Percentiles rank a stretch among this genome's conserved stretches.
phyloP scores from a whole-genome alignment of 2,113 vertebrate genomes.

The Chelonoidis abingdonii region DNA sequence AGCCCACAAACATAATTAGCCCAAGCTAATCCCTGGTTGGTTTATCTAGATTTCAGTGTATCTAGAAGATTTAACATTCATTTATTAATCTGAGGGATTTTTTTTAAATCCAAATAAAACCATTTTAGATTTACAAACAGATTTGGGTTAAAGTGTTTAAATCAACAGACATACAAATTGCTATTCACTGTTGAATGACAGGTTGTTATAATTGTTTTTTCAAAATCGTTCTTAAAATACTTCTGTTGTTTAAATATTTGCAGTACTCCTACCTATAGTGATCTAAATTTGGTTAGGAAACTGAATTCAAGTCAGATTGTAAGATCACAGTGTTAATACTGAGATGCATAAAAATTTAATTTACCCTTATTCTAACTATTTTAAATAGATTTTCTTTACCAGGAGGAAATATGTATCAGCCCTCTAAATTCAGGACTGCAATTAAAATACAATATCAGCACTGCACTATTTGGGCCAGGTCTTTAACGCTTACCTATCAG shows the following conservation, averaged over 20 bases:
- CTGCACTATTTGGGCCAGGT: background rate
- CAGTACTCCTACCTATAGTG: background rate
- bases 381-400: background rate
- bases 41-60: background rate
- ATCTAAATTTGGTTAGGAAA: background rate
- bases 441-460: background rate
- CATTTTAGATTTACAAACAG: background rate
- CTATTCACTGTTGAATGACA: background rate
- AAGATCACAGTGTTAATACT: background rate
- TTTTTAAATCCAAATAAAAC: background rate
- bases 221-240: constrained; percentile 10
- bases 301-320: background rate
- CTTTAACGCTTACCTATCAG: background rate
- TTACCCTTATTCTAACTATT: background rate
- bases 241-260: constrained; percentile 31
- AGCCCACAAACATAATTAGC: background rate
- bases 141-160: constrained; percentile 8
- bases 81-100: background rate
- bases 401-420: background rate
- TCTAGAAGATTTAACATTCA: background rate
- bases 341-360: background rate
- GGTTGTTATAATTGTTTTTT: background rate
- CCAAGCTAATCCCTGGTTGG: accelerated
- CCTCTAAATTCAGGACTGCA: background rate
- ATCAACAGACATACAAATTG: background rate